A percentile compares a stretch with the other conserved stretches of the same genome.
Evolutionary conservation across 2,797 vertebrate species (phyloP).

Genomic region (Loris lydekkerianus): DNA sequence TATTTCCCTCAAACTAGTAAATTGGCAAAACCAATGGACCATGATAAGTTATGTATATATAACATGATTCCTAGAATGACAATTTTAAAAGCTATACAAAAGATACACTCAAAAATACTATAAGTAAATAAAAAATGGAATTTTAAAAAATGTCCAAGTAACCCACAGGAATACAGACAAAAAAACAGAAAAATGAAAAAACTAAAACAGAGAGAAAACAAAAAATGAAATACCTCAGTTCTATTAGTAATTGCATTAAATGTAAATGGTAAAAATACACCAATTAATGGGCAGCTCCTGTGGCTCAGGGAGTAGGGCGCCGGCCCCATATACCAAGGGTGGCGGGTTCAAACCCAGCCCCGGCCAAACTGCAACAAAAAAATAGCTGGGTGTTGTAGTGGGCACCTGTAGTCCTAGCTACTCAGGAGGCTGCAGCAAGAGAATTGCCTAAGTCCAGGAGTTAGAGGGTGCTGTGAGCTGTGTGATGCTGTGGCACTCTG

Average conservation of each 20-base stretch:
- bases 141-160: background rate
- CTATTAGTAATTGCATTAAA: slow-evolving; percentile 10
- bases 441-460: too few species aligned
- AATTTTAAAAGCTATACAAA: background rate
- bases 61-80: background rate
- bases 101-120: background rate
- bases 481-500: too few species aligned
- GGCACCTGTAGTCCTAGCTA: too few species aligned
- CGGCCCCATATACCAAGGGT: too few species aligned
- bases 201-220: background rate
- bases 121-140: background rate
- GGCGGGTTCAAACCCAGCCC: too few species aligned
- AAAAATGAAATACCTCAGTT: background rate
- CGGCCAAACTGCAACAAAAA: too few species aligned
- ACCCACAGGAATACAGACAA: background rate
- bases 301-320: too few species aligned
- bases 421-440: too few species aligned
- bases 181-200: background rate
- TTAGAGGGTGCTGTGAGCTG: too few species aligned
- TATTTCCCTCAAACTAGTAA: background rate
- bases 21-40: background rate
- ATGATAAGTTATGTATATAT: background rate
- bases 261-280: background rate
- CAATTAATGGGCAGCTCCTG: background rate
- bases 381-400: too few species aligned